A percentile compares a stretch with the other conserved stretches of the same genome.
Evolutionary conservation across 2,888 invertebrate species (phyloP).

Genomic region (Exephanes ischioxanthus): DNA sequence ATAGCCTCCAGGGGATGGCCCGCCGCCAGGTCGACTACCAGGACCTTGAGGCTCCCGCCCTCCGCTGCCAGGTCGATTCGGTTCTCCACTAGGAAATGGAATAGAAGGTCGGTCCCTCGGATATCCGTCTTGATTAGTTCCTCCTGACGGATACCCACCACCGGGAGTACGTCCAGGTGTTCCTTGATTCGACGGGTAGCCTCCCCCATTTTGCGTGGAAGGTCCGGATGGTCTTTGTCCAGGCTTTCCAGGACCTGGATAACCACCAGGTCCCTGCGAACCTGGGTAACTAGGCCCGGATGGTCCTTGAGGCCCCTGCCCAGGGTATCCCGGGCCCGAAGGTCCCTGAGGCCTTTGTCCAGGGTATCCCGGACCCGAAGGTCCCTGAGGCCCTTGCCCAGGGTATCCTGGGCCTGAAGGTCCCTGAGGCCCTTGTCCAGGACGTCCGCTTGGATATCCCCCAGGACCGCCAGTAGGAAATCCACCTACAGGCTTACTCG

Average conservation of each 20-base stretch:
- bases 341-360: slow-evolving; percentile 61
- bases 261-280: slow-evolving; percentile 62
- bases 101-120: slow-evolving; percentile 73
- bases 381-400: slow-evolving; percentile 65
- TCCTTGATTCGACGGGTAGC: slow-evolving; percentile 38
- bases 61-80: slow-evolving; percentile 54
- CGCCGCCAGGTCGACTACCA: slow-evolving; percentile 54
- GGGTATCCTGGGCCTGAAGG: slow-evolving; percentile 70
- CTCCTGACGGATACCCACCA: slow-evolving; percentile 71
- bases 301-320: slow-evolving; percentile 64
- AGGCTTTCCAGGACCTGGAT: slow-evolving; percentile 71
- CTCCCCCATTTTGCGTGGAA: slow-evolving; percentile 19
- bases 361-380: slow-evolving; percentile 68
- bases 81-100: slow-evolving; percentile 68
- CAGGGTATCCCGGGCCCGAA: slow-evolving; percentile 69
- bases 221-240: slow-evolving; percentile 4
- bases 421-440: slow-evolving; percentile 69
- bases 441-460: slow-evolving; percentile 78
- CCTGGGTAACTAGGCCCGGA: slow-evolving; percentile 69
- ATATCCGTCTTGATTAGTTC: slow-evolving; percentile 72
- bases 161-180: slow-evolving; percentile 51
- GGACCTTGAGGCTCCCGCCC: slow-evolving; percentile 58
- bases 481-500: slow-evolving; percentile 73
- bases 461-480: slow-evolving; percentile 74
- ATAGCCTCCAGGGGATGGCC: slow-evolving; percentile 62